Evolutionary conservation across 2,797 vertebrate genomes (phyloP).

Genomic region (Oryzias dopingdopingensis): DNA sequence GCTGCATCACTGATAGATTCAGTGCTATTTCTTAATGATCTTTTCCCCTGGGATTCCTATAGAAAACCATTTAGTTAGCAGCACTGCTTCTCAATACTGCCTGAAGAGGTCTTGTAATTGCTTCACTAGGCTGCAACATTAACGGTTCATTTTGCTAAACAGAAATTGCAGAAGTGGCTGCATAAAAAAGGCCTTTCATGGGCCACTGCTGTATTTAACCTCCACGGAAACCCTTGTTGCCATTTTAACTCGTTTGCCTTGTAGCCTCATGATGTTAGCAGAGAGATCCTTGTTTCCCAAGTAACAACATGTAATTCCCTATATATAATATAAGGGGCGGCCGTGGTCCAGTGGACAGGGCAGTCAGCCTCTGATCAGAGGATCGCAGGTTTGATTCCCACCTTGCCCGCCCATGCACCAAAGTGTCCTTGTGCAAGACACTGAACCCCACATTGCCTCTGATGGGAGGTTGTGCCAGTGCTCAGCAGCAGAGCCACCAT

Average conservation of each 20-base stretch:
- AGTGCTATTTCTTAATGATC: constrained; percentile 60
- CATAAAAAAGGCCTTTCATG: constrained; percentile 18
- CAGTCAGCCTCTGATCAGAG: too few relatives aligned
- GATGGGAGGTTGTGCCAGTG: too few relatives aligned
- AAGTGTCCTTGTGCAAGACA: too few relatives aligned
- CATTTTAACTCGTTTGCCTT: constrained; percentile 18
- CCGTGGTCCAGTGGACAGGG: too few relatives aligned
- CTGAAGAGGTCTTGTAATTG: constrained; percentile 61
- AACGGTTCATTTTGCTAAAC: constrained; percentile 43
- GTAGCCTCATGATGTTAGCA: constrained; percentile 17
- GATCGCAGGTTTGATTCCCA: too few relatives aligned
- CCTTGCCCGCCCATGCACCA: too few relatives aligned
- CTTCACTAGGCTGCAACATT: constrained; percentile 36
- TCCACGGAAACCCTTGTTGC: constrained; percentile 5
- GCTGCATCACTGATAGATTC: constrained; percentile 47
- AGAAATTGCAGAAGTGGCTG: constrained; percentile 27
- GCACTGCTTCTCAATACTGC: constrained; percentile 46
- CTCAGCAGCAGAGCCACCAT: too few relatives aligned
- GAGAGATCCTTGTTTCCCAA: background rate
- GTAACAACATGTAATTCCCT: constrained; percentile 5
- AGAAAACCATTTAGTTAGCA: constrained; percentile 66
- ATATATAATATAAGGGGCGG: background rate
- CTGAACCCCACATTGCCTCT: too few relatives aligned
- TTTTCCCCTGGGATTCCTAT: constrained; percentile 50
- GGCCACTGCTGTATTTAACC: constrained; percentile 47